These are phyloP conservation scores for Cerastis leucographa DNA, from an alignment of 2,888 invertebrate species.

Conservation along the genomic window DNA sequence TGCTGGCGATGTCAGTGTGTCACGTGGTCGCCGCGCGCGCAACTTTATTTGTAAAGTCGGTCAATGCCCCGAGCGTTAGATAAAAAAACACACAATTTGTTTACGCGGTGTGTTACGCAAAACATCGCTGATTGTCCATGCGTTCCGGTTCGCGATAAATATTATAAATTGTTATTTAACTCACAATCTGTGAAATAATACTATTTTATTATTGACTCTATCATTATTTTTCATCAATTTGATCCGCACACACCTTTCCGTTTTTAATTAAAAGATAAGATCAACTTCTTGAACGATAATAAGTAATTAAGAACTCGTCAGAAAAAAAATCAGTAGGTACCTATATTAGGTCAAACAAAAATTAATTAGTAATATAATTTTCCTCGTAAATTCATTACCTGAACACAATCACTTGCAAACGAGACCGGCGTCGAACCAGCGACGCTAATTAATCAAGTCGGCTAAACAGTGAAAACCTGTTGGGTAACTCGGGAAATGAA, in stretches of 20 bases:
- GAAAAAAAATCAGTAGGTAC: constrained; percentile 25
- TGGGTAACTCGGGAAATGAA: constrained; percentile 87
- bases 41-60: constrained; percentile 89
- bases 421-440: constrained; percentile 61
- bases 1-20: constrained; percentile 82
- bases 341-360: constrained; percentile 42
- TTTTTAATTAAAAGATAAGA: constrained; percentile 24
- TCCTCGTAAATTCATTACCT: constrained; percentile 67
- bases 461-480: constrained; percentile 82
- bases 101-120: constrained; percentile 88
- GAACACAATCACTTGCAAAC: constrained; percentile 66
- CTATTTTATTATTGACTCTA: constrained; percentile 34
- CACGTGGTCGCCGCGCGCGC: constrained; percentile 89
- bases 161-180: constrained; percentile 66
- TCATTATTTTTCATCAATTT: constrained; percentile 2
- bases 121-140: constrained; percentile 75
- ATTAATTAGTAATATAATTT: constrained; percentile 63
- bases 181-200: constrained; percentile 56
- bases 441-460: constrained; percentile 72
- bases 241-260: neutral
- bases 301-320: constrained; percentile 25
- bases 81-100: constrained; percentile 88
- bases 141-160: constrained; percentile 76
- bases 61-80: constrained; percentile 90
- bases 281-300: constrained; percentile 8